Conservation (phyloP, 2,797 vertebrate species). For the Dermochelys coriacea region DNA sequence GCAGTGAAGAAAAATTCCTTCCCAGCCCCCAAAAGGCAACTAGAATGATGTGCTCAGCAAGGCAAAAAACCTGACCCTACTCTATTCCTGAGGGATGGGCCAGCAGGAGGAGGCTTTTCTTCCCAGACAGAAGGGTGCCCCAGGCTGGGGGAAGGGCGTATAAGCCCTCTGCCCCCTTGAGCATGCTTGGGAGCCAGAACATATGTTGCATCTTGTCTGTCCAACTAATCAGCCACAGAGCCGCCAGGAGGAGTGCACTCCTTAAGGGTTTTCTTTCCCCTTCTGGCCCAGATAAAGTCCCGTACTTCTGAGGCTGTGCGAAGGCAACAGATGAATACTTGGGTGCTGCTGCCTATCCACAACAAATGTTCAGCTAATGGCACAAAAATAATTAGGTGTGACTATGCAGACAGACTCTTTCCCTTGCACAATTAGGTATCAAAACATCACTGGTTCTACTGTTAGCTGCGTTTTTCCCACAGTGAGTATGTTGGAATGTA, state of each 20-base stretch:
- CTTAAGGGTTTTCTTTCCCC: not conserved
- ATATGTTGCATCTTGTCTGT: not conserved
- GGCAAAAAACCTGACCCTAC: not conserved
- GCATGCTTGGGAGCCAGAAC: too few relatives aligned
- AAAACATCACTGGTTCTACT: not conserved
- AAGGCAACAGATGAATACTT: not conserved
- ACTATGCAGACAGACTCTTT: not conserved
- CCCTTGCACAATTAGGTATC: not conserved
- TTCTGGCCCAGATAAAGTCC: not conserved
- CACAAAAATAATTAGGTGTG: not conserved
- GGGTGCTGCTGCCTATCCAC: not conserved
- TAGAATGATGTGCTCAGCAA: not conserved
- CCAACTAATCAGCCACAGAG: not conserved
- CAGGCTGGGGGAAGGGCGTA: too few relatives aligned
- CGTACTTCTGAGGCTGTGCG: not conserved
- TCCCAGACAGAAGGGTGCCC: not conserved
- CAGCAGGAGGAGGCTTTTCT: too few relatives aligned
- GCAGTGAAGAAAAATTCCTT: not conserved
- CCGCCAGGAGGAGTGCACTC: not conserved
- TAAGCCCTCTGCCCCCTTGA: too few relatives aligned
- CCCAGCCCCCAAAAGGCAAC: not conserved
- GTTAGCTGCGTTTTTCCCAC: not conserved
- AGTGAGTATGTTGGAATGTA: not conserved
- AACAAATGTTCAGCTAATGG: not conserved
- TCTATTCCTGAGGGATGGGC: not conserved